These are phyloP conservation scores for Plecturocebus donacophilus DNA, from an alignment of 2,113 vertebrate species.

Conservation along the genomic window DNA sequence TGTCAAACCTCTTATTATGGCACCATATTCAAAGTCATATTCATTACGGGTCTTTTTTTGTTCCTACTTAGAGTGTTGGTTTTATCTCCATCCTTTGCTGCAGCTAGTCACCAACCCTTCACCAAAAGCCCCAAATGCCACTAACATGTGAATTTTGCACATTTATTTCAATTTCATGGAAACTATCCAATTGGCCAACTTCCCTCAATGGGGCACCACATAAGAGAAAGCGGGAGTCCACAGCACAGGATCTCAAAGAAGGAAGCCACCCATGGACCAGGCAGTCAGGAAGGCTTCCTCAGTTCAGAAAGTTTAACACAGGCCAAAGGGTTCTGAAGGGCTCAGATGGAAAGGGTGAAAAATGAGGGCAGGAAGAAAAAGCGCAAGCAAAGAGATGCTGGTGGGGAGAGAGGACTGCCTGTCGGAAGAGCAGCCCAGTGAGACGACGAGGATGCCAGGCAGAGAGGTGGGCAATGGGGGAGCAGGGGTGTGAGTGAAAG, in stretches of 20 bases:
- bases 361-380: not conserved
- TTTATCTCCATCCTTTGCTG: not conserved
- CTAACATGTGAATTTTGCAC: not conserved
- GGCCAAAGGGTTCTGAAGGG: not conserved
- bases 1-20: not conserved
- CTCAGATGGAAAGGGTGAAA: not conserved
- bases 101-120: not conserved
- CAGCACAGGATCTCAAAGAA: not conserved
- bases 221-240: not conserved
- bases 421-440: not conserved
- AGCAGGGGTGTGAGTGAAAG: not conserved
- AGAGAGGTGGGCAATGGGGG: no score
- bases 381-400: not conserved
- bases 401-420: not conserved
- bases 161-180: constrained; percentile 43
- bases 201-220: not conserved
- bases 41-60: not conserved
- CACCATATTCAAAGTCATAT: not conserved
- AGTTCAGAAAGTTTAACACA: not conserved
- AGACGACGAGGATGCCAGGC: not conserved
- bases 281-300: not conserved
- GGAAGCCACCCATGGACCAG: not conserved
- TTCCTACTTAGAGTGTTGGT: not conserved
- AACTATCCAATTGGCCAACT: not conserved
- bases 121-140: not conserved